A percentile compares a stretch with the other conserved stretches of the same genome.
Conservation (phyloP, 2,888 invertebrate genomes). For the Ormyrus labotus region DNA sequence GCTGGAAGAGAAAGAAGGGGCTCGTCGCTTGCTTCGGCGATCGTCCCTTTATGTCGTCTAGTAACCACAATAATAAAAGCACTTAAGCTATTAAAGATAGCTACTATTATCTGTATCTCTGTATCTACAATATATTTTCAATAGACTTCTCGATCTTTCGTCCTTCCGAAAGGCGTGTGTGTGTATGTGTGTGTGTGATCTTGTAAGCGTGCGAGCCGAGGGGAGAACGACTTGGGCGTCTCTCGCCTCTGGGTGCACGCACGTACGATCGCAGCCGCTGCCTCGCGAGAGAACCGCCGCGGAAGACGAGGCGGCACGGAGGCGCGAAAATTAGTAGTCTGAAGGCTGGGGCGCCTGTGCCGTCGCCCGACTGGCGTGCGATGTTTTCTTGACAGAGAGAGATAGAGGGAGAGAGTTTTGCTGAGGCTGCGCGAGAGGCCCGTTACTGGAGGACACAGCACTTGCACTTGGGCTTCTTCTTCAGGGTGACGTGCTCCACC, state of each 20-base stretch:
- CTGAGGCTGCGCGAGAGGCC: slow-evolving; percentile 37
- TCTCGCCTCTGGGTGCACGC: neutral
- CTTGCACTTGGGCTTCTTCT: slow-evolving; percentile 96
- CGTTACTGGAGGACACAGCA: slow-evolving; percentile 94
- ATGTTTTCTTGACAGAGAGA: no score
- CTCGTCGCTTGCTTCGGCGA: neutral
- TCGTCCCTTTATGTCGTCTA: slow-evolving; percentile 55
- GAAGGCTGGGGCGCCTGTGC: neutral
- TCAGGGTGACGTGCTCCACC: slow-evolving; percentile 93
- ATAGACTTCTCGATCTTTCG: slow-evolving; percentile 45
- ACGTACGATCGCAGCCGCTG: neutral
- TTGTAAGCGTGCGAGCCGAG: neutral
- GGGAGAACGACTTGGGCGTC: neutral
- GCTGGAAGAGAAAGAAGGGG: slow-evolving; percentile 37
- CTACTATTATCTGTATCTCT: slow-evolving; percentile 66
- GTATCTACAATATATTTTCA: slow-evolving; percentile 70
- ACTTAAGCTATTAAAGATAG: slow-evolving; percentile 72
- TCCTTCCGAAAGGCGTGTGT: neutral
- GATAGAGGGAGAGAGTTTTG: slow-evolving; percentile 13
- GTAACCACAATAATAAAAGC: slow-evolving; percentile 74
- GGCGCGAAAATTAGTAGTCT: neutral
- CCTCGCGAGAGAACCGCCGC: neutral
- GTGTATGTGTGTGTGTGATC: neutral
- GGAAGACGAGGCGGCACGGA: slow-evolving; percentile 33
- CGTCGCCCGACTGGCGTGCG: no score